phyloP scores from a whole-genome alignment of 2,113 vertebrate species.

The Ceyx cyanopectus region DNA sequence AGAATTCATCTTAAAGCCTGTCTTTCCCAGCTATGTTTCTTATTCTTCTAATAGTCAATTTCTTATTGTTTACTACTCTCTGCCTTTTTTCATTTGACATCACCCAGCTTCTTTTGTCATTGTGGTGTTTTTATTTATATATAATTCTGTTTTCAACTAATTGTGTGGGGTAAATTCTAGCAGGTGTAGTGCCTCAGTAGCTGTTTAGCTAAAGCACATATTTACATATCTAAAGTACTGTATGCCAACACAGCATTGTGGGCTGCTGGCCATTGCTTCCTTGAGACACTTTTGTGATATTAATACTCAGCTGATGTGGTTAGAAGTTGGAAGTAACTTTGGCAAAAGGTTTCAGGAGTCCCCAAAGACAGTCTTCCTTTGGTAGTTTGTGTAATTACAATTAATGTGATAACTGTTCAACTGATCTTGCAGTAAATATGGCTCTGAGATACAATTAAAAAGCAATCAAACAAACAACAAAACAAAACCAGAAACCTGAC shows the following conservation, averaged over 20 bases:
- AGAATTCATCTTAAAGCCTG: not conserved
- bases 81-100: not conserved
- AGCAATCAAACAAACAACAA: too few species aligned
- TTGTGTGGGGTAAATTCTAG: not conserved
- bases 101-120: not conserved
- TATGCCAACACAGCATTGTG: not conserved
- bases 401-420: not conserved
- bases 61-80: not conserved
- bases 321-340: not conserved
- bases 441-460: not conserved
- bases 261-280: not conserved
- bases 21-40: not conserved
- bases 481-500: not conserved
- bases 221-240: not conserved
- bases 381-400: not conserved
- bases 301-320: not conserved
- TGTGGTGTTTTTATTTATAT: not conserved
- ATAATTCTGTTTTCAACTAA: slow-evolving; percentile 33
- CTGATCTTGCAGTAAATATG: not conserved
- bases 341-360: not conserved
- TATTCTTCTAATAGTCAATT: not conserved
- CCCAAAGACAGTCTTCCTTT: not conserved
- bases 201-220: not conserved
- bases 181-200: not conserved
- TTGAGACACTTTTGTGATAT: not conserved